Percentiles rank a stretch among this genome's conserved stretches.
Conservation (phyloP, 1,140 invertebrate genomes). For the Propsilocerus akamusi region DNA sequence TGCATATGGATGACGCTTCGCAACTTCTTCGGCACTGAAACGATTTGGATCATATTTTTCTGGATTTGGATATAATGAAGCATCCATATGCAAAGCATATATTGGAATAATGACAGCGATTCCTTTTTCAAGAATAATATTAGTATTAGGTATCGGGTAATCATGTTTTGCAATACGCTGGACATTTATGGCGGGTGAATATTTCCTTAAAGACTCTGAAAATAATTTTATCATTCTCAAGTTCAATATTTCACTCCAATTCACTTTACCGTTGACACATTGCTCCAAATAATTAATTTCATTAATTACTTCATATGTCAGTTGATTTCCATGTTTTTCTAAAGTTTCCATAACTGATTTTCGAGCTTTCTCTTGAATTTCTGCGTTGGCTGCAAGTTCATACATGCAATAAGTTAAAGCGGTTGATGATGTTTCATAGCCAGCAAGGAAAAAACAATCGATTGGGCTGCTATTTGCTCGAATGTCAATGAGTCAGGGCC, state of each 20-base stretch:
- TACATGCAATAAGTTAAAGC: constrained; percentile 27
- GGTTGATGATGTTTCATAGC: constrained; percentile 21
- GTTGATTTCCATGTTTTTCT: constrained; percentile 9
- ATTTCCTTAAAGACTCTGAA: constrained; percentile 28
- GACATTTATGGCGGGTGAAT: constrained; percentile 20
- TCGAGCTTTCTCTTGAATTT: constrained; percentile 22
- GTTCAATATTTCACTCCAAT: too few species aligned
- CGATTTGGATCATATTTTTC: constrained; percentile 38
- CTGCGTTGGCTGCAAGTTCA: constrained; percentile 23
- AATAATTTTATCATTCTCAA: too few species aligned
- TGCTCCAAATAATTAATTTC: constrained; percentile 23
- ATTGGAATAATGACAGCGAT: constrained; percentile 28
- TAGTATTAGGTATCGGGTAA: constrained; percentile 19
- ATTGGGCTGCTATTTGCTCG: constrained; percentile 18
- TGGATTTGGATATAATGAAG: constrained; percentile 33
- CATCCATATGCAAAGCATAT: constrained; percentile 30
- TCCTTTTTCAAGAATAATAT: constrained; percentile 22
- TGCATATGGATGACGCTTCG: too few species aligned
- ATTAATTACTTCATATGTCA: constrained; percentile 17
- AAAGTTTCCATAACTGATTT: neutral
- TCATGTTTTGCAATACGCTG: constrained; percentile 13
- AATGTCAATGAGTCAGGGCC: constrained; percentile 13
- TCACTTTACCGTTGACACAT: constrained; percentile 16
- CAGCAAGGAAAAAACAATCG: constrained; percentile 21
- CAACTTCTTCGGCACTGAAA: too few species aligned